These are phyloP conservation scores for Rhyacichthys aspro DNA, from an alignment of 2,797 vertebrate species.

Conservation along the genomic window DNA sequence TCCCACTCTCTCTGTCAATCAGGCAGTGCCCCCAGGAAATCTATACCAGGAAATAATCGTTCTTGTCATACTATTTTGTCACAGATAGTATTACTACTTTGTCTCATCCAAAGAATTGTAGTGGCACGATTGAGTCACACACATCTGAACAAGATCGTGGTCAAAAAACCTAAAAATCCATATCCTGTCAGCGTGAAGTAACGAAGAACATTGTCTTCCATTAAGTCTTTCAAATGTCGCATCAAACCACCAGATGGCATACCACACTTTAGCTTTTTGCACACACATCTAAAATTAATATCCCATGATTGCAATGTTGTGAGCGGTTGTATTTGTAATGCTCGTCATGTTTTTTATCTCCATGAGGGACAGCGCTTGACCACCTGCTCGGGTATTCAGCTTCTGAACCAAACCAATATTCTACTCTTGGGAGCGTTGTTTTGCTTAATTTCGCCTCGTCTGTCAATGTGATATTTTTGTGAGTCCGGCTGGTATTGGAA, in stretches of 20 bases:
- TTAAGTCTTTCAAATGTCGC: too few relatives aligned
- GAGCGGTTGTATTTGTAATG: not conserved
- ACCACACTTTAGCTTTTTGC: not conserved
- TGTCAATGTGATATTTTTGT: conserved; percentile 31
- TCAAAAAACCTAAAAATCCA: too few relatives aligned
- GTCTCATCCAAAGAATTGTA: not conserved
- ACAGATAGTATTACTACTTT: not conserved
- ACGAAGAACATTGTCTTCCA: too few relatives aligned
- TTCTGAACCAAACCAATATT: conserved; percentile 20
- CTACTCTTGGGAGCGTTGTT: conserved; percentile 7
- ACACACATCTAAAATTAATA: conserved; percentile 18
- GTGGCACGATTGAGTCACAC: too few relatives aligned
- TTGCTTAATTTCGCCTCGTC: conserved; percentile 26
- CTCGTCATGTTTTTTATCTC: not conserved
- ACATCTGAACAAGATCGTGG: too few relatives aligned
- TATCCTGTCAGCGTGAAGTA: too few relatives aligned
- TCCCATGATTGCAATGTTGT: not conserved
- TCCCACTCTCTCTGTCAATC: conserved; percentile 33
- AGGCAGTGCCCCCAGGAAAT: conserved; percentile 19
- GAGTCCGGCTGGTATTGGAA: conserved; percentile 27
- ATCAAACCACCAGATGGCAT: conserved; percentile 53
- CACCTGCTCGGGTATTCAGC: conserved; percentile 20
- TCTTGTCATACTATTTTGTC: not conserved
- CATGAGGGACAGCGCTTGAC: conserved; percentile 5
- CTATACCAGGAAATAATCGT: conserved; percentile 37